Evolutionary conservation across 1,140 invertebrate genomes (phyloP).

Genomic region (Cataglyphis hispanica): DNA sequence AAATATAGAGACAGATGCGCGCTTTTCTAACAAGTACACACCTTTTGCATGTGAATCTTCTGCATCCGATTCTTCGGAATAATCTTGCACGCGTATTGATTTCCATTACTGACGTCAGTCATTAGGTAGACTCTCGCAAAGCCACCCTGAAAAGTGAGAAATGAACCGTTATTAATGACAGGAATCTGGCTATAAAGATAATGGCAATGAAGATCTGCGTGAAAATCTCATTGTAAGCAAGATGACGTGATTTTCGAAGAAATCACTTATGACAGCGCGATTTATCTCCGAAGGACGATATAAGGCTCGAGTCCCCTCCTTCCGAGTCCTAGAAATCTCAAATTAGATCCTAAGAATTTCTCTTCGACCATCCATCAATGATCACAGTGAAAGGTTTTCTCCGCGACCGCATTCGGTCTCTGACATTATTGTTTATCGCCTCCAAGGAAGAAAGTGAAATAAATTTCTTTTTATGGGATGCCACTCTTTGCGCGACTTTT

Average conservation of each 20-base stretch:
- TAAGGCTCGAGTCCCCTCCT: background rate
- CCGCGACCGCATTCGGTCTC: slow-evolving; percentile 51
- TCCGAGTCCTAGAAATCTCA: slow-evolving; percentile 32
- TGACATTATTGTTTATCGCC: slow-evolving; percentile 67
- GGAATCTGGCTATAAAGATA: background rate
- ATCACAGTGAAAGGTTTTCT: slow-evolving; percentile 66
- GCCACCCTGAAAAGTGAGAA: slow-evolving; percentile 88
- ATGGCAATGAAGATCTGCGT: background rate
- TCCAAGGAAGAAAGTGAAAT: slow-evolving; percentile 51
- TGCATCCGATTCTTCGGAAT: slow-evolving; percentile 90
- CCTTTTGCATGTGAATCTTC: slow-evolving; percentile 91
- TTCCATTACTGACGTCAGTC: slow-evolving; percentile 88
- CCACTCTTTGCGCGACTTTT: slow-evolving; percentile 23
- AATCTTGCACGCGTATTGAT: slow-evolving; percentile 91
- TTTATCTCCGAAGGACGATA: background rate
- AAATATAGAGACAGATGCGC: background rate
- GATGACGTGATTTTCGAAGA: background rate
- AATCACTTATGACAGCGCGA: background rate
- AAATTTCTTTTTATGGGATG: slow-evolving; percentile 23
- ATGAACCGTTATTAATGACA: background rate
- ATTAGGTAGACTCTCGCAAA: slow-evolving; percentile 92
- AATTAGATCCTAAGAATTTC: slow-evolving; percentile 53
- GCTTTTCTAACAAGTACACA: slow-evolving; percentile 68
- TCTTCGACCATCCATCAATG: slow-evolving; percentile 32
- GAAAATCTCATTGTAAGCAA: background rate